Percentiles rank a stretch among this genome's conserved stretches.
These are phyloP conservation scores for Smutsia temminckii DNA, from an alignment of 2,797 vertebrate species.

Conservation along the genomic window DNA sequence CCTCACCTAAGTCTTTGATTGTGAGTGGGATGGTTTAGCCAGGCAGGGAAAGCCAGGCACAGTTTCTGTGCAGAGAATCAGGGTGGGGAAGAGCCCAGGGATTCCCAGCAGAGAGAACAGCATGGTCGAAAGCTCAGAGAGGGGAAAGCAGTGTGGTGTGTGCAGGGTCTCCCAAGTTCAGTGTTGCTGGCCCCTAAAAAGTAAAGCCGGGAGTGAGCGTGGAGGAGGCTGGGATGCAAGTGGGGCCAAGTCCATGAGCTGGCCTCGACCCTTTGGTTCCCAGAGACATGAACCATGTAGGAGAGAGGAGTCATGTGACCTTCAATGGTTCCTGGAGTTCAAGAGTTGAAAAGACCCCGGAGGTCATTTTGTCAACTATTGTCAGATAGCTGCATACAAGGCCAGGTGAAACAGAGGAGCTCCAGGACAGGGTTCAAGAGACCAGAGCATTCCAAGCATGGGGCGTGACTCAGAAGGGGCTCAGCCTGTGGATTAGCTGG, in stretches of 20 bases:
- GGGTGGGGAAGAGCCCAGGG: too few relatives aligned
- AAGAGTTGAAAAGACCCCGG: not conserved
- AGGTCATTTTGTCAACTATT: not conserved
- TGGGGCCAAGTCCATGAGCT: not conserved
- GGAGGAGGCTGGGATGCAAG: not conserved
- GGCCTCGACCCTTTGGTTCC: not conserved
- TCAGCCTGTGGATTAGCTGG: too few relatives aligned
- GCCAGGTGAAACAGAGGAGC: not conserved
- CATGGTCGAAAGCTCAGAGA: not conserved
- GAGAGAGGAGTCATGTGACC: not conserved
- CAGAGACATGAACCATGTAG: not conserved
- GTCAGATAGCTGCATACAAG: not conserved
- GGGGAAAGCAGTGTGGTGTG: not conserved
- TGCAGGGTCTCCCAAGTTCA: not conserved
- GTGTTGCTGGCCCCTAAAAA: not conserved
- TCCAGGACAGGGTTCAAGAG: not conserved
- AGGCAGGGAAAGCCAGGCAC: too few relatives aligned
- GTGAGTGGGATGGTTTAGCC: not conserved
- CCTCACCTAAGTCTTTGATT: not conserved
- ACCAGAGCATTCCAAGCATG: rapidly evolving
- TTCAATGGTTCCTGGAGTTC: not conserved
- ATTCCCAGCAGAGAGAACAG: not conserved
- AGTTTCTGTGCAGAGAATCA: too few relatives aligned
- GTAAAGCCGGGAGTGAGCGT: not conserved
- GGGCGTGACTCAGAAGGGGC: not conserved